Evolutionary conservation across 2,888 invertebrate species (phyloP), one percentile per base, ranked within the genome.

Genomic region (Drosophila neotestacea): DNA sequence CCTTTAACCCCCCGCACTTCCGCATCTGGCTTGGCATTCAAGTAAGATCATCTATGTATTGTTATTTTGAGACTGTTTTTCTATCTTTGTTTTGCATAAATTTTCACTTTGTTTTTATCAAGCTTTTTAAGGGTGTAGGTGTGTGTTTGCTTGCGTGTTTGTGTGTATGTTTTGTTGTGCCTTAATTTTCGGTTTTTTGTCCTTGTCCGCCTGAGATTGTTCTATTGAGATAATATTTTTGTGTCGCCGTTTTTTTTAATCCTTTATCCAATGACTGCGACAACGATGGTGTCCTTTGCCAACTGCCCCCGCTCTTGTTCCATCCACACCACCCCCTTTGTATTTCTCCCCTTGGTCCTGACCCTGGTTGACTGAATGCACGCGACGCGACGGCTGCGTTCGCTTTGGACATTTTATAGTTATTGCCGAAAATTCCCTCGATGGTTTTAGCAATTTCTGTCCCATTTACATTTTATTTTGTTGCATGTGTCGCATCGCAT

Each of bases 381-480:
- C 77, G 83, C 72, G 72, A 63, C 48, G 42, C 72, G 71, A 64
- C 48, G 51, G 34, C 51, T 59, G 61, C 60, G 69, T 60, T 41
- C 55, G 64, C 74, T 61, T 51, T 67, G 81, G 70, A 82, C 79
- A 88, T 83, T 85, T 85, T 88, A 88, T 88, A 85, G 85, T 85
- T 85, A 85, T 88, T 88, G 85, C 76, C 77, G 74, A 85, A 58
- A 87, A 88, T 86, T 86, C 87, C 87, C 88, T 70, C 79, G 83
- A 88, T 81, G 85, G 78, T 68, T 81, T 76, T 75, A 83, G 77
- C 85, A 77, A 79, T 85, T 87, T 87, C 73, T 77, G 64, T 87
- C 79, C 65, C 74, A 73, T 81, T 85, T 83, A 72, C 70, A 74
- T 85, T 88, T 81, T 77, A 81, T 85, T 81, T 76, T 80, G 73